Evolutionary conservation across 2,888 invertebrate species (phyloP).

Genomic region (Morpho deidamia): DNA sequence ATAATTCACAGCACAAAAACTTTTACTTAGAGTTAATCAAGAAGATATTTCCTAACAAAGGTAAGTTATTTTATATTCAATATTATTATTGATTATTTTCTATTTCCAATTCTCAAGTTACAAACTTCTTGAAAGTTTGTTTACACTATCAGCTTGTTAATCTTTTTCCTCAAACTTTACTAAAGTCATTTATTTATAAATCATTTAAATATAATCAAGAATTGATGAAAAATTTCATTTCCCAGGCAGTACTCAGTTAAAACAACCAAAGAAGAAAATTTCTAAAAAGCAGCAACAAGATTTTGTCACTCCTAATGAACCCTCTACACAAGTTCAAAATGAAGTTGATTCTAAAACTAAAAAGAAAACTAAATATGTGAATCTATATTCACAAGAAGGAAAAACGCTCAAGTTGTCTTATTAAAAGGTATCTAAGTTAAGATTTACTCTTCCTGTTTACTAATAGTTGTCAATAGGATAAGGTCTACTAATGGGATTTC

Average conservation of each 20-base stretch:
- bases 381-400: constrained; percentile 86
- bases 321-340: constrained; percentile 15
- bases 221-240: constrained; percentile 1
- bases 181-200: not conserved
- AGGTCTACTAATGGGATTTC: too few relatives aligned
- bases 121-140: too few relatives aligned
- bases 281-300: constrained; percentile 56
- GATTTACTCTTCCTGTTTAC: too few relatives aligned
- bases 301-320: constrained; percentile 33
- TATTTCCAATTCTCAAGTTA: too few relatives aligned
- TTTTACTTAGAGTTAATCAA: constrained; percentile 81
- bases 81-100: too few relatives aligned
- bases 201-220: not conserved
- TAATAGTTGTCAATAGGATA: too few relatives aligned
- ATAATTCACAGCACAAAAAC: constrained; percentile 79
- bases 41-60: constrained; percentile 64
- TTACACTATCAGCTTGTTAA: too few relatives aligned
- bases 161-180: too few relatives aligned
- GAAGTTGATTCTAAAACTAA: constrained; percentile 58
- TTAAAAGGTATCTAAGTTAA: constrained; percentile 55
- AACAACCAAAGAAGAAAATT: constrained; percentile 65
- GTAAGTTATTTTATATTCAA: constrained; percentile 31
- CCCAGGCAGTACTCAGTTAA: constrained; percentile 43
- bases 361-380: constrained; percentile 86
- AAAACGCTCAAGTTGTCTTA: constrained; percentile 76